Percentiles rank a stretch among this genome's conserved stretches.
Conservation (phyloP, 2,797 vertebrate genomes). For the Podarcis siculus region DNA sequence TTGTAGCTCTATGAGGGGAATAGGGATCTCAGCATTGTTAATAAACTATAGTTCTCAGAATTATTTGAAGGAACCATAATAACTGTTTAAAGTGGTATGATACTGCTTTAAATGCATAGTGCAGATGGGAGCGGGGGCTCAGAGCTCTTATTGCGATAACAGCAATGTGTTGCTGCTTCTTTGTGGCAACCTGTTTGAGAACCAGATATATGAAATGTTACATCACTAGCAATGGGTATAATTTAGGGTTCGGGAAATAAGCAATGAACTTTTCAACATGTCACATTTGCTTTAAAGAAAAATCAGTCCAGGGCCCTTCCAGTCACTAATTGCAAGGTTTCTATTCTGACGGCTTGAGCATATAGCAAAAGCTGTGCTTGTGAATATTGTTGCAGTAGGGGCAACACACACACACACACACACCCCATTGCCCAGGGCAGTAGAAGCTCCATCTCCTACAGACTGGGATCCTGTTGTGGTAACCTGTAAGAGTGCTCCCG, state of each 20-base stretch:
- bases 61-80: no score
- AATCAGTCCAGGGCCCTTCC: neutral
- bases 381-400: neutral
- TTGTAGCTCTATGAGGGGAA: no score
- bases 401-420: no score
- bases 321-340: constrained; percentile 9
- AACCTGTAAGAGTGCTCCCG: no score
- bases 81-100: no score
- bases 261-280: constrained; percentile 40
- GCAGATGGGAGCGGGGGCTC: neutral
- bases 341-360: neutral
- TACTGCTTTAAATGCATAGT: no score
- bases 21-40: no score
- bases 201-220: constrained; percentile 50
- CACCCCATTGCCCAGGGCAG: neutral
- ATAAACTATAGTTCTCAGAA: no score
- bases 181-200: constrained; percentile 65
- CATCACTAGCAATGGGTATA: constrained; percentile 51
- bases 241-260: constrained; percentile 50
- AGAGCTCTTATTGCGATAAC: constrained; percentile 53
- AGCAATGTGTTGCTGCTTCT: constrained; percentile 58
- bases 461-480: neutral
- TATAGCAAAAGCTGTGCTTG: neutral
- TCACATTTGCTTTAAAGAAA: no score
- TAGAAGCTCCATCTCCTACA: neutral